Percentiles rank a stretch among this genome's conserved stretches.
phyloP scores from a whole-genome alignment of 2,888 invertebrate genomes.

The Plebejus anna region DNA sequence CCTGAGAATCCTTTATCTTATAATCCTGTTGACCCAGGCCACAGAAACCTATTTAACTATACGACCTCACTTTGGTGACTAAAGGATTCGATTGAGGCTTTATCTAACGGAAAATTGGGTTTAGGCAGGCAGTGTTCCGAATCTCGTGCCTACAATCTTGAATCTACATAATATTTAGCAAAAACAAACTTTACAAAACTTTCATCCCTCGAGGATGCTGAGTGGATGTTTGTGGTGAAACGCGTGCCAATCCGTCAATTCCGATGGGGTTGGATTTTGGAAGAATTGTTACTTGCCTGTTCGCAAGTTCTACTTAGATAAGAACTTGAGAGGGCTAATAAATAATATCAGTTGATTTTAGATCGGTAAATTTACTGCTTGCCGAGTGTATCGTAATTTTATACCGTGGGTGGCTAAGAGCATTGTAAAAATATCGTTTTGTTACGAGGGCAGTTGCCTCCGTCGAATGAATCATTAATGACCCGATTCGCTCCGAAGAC shows the following conservation, averaged over 20 bases:
- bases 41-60: constrained; percentile 2
- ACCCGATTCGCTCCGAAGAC: constrained; percentile 23
- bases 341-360: background rate
- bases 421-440: constrained; percentile 23
- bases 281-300: background rate
- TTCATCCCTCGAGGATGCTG: background rate
- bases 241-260: background rate
- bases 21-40: constrained; percentile 8
- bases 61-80: background rate
- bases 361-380: background rate
- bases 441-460: background rate
- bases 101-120: background rate
- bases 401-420: constrained; percentile 15
- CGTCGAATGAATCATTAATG: constrained; percentile 30
- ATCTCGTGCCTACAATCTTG: background rate
- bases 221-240: background rate
- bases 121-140: background rate
- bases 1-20: constrained; percentile 10
- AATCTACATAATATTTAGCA: background rate
- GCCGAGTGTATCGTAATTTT: background rate
- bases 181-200: constrained; percentile 3
- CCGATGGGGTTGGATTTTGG: background rate
- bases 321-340: background rate
- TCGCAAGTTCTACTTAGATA: background rate
- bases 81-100: background rate